These are phyloP conservation scores for Eptesicus fuscus DNA, from an alignment of 2,113 vertebrate genomes.

Conservation along the genomic window DNA sequence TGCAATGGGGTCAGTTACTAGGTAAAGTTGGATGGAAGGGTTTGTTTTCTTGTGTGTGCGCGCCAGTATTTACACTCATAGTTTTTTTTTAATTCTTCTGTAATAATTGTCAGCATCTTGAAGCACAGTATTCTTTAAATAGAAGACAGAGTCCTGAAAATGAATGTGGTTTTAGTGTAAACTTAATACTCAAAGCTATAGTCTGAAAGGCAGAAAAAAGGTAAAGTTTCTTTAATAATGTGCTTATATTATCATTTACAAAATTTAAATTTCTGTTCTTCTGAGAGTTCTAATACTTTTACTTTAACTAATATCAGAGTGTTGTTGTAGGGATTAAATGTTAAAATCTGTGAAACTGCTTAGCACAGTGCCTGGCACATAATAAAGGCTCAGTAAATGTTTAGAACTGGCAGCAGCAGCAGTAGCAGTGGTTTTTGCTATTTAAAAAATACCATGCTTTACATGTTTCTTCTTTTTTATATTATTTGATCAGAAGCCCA, in stretches of 20 bases:
- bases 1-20: not conserved
- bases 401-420: not conserved
- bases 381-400: not conserved
- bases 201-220: conserved; percentile 3
- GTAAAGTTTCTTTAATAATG: conserved; percentile 12
- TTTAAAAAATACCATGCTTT: not conserved
- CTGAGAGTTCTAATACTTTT: not conserved
- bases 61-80: not conserved
- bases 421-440: not conserved
- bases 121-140: not conserved
- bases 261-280: conserved; percentile 39
- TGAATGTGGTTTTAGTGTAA: not conserved
- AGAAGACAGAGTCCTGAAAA: conserved; percentile 26
- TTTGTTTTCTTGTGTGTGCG: not conserved
- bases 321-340: not conserved
- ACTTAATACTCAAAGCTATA: conserved; percentile 21
- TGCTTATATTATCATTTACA: conserved; percentile 15
- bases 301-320: not conserved
- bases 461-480: not conserved
- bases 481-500: conserved; percentile 30
- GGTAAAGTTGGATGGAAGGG: not conserved
- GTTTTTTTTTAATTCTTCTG: conserved; percentile 12
- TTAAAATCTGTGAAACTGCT: not conserved
- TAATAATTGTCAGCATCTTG: not conserved
- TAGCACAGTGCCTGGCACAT: not conserved